Evolutionary conservation across 2,888 invertebrate species (phyloP).

Genomic region (Trissolcus japonicus): DNA sequence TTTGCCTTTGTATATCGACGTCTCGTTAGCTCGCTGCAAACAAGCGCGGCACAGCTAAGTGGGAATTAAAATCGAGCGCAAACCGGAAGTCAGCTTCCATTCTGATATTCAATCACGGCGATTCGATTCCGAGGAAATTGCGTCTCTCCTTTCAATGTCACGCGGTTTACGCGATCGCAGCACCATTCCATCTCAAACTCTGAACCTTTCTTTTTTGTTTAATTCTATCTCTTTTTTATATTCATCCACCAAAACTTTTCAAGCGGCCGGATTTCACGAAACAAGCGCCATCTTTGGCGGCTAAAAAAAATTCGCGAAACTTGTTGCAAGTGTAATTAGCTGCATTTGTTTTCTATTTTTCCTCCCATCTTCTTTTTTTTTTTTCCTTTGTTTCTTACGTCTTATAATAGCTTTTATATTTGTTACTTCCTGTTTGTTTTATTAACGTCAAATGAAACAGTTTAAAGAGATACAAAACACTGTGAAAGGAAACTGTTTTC

Average conservation of each 20-base stretch:
- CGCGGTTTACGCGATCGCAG: no score
- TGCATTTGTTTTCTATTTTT: no score
- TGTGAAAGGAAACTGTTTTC: slow-evolving; percentile 7
- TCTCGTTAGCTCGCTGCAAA: slow-evolving; percentile 19
- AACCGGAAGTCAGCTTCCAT: slow-evolving; percentile 22
- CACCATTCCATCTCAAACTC: no score
- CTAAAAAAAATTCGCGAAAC: no score
- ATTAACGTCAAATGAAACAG: neutral
- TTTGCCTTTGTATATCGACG: slow-evolving; percentile 33
- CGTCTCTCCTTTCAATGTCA: slow-evolving; percentile 1
- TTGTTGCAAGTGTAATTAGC: no score
- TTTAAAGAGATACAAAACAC: neutral
- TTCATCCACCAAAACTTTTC: slow-evolving; percentile 8
- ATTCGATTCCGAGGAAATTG: slow-evolving; percentile 1
- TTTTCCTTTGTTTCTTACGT: no score
- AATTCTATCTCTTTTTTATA: neutral
- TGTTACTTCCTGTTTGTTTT: no score
- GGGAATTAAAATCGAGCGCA: slow-evolving; percentile 29
- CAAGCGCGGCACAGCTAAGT: slow-evolving; percentile 13
- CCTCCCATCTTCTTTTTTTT: no score
- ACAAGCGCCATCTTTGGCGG: no score
- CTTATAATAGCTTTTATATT: no score
- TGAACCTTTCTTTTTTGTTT: no score
- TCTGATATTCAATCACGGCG: slow-evolving; percentile 24
- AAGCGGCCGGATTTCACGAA: no score